phyloP scores from a whole-genome alignment of 2,113 vertebrate genomes.

The Procavia capensis region DNA sequence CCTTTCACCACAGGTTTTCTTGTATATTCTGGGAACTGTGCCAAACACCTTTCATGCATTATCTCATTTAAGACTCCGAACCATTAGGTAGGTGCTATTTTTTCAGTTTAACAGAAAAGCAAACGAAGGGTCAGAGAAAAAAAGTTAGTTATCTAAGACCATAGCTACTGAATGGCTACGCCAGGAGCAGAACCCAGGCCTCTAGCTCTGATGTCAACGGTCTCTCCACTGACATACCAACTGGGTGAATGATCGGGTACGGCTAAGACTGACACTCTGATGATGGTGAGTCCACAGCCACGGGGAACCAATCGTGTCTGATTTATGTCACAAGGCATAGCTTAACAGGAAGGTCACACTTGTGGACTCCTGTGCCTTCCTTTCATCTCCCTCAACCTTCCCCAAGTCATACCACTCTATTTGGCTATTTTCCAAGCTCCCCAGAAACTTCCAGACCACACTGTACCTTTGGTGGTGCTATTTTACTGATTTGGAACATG shows the following conservation, averaged over 20 bases:
- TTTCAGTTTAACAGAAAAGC: background rate
- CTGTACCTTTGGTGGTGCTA: background rate
- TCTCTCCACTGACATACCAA: background rate
- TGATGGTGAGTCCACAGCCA: background rate
- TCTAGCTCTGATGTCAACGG: background rate
- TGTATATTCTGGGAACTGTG: background rate
- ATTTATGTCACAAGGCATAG: background rate
- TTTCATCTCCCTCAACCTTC: background rate
- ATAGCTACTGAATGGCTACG: background rate
- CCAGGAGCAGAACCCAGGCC: background rate
- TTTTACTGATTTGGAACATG: background rate
- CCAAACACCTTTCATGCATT: background rate
- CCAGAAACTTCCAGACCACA: background rate
- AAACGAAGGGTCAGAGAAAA: background rate
- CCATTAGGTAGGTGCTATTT: background rate
- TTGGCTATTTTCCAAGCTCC: background rate
- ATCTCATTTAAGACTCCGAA: background rate
- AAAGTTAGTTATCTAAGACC: background rate
- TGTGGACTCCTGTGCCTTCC: background rate
- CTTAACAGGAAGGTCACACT: background rate
- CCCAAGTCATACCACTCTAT: background rate
- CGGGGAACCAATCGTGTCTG: background rate
- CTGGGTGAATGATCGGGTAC: background rate
- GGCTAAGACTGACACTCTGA: background rate
- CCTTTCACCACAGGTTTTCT: background rate